Percentiles rank a stretch among this genome's conserved stretches.
Conservation (phyloP, 2,888 invertebrate species). For the Ditula angustiorana region DNA sequence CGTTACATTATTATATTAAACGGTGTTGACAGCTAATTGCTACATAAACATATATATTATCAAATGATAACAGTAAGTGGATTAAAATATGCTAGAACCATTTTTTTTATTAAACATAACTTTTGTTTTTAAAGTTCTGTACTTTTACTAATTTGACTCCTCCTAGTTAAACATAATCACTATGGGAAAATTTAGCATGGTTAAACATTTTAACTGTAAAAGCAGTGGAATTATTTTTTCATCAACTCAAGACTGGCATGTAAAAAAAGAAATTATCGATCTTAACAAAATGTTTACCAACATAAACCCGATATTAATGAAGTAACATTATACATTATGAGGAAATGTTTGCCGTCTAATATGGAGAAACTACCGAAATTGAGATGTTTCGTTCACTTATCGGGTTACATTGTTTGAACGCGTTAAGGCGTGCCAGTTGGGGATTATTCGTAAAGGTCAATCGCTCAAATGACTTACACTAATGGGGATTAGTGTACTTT, state of each 20-base stretch:
- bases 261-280: no score
- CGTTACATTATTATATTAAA: slow-evolving; percentile 6
- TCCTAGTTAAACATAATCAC: no score
- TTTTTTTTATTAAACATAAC: no score
- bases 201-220: no score
- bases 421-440: slow-evolving; percentile 28
- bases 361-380: slow-evolving; percentile 37
- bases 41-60: background rate
- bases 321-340: slow-evolving; percentile 29
- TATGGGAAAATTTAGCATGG: no score
- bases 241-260: no score
- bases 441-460: slow-evolving; percentile 14
- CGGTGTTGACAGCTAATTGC: background rate
- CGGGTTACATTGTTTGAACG: slow-evolving; percentile 40
- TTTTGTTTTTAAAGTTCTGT: no score
- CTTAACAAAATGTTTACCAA: background rate
- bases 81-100: no score
- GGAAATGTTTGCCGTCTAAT: slow-evolving; percentile 40
- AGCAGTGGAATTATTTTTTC: no score
- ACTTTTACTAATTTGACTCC: no score
- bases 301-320: slow-evolving; percentile 18
- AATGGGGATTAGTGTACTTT: background rate
- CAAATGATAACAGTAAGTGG: background rate
- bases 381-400: slow-evolving; percentile 42
- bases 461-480: background rate